Base-by-base conservation (phyloP, 1,140 invertebrate species). In the Proales similis region DNA sequence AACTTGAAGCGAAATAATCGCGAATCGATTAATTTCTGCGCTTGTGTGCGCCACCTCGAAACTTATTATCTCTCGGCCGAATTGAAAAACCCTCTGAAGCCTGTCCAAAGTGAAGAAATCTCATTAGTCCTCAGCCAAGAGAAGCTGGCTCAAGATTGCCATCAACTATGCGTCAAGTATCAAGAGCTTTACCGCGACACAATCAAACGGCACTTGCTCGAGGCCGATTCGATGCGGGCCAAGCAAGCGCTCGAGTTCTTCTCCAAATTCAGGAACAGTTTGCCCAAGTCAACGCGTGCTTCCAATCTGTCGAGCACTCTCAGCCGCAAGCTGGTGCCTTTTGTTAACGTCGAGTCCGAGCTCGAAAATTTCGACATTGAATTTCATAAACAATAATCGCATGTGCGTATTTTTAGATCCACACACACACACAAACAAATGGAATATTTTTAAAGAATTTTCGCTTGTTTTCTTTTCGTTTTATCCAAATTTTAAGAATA, bases 191-290 rank as follows among this genome's bases (percentile, higher is more conserved):
- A 36, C 9, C 9, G 45, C 45, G 51, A 57, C 20, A 57, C 45
- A 42, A 42, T 57, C 12, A 57, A 57, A 39, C 26, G 51, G 12
- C 51, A 57, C 11, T 14, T 57, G 12, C 39, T 42, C 26, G 51
- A 57, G 14, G 39, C 51, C 5, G 51, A 57, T 57, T 39, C 51
- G 27, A 42, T 57, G 26, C 45, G 19, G 39, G 51, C 51, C 3
- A 42, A 42, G 7, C 51, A 57, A 57, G 45, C 39, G 45, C 39
- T 57, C 36, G 51, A 39, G 14, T 57, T 57, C 32, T 42, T 42
- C 39, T 57, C 51, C 6, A 57, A 57, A 30, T 29, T 42, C 19
- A 57, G 51, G 51, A 57, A 29, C 45, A 42, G 36, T 57, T 9
- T 36, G 14, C 33, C 9, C 14, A 9, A 14, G 14, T 9, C 14